phyloP scores from a whole-genome alignment of 2,888 invertebrate genomes.

The Amblyjoppa fuscipennis region DNA sequence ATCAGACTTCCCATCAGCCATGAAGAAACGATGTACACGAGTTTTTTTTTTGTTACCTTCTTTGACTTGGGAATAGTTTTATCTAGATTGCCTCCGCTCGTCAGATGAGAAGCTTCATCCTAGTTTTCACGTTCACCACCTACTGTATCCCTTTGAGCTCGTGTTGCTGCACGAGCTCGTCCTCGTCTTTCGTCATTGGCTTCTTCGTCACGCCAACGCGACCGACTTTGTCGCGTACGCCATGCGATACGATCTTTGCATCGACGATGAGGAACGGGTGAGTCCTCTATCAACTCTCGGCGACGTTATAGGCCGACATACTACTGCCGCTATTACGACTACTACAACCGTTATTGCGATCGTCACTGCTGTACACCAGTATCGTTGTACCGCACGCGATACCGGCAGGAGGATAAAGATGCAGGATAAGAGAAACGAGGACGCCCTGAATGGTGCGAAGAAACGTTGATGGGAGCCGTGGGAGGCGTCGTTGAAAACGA shows the following conservation, averaged over 20 bases:
- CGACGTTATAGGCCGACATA: constrained; percentile 2
- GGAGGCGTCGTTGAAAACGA: constrained; percentile 42
- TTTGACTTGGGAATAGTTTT: not conserved
- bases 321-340: not conserved
- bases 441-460: constrained; percentile 36
- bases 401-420: constrained; percentile 39
- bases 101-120: not conserved
- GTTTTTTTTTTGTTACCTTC: not conserved
- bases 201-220: not conserved
- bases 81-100: not conserved
- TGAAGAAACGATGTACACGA: not conserved
- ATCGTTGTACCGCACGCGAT: constrained; percentile 43
- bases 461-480: constrained; percentile 38
- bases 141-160: not conserved
- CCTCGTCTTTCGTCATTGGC: not conserved
- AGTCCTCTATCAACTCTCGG: constrained; percentile 4
- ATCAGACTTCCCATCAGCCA: not conserved
- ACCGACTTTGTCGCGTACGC: not conserved
- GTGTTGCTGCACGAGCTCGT: not conserved
- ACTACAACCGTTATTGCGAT: not conserved
- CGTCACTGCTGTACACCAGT: constrained; percentile 7
- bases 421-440: constrained; percentile 53
- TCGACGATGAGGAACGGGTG: constrained; percentile 9
- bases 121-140: not conserved
- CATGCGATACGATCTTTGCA: constrained; percentile 31